Evolutionary conservation across 2,888 invertebrate genomes (phyloP).

Genomic region (Dysmachus trigonus): DNA sequence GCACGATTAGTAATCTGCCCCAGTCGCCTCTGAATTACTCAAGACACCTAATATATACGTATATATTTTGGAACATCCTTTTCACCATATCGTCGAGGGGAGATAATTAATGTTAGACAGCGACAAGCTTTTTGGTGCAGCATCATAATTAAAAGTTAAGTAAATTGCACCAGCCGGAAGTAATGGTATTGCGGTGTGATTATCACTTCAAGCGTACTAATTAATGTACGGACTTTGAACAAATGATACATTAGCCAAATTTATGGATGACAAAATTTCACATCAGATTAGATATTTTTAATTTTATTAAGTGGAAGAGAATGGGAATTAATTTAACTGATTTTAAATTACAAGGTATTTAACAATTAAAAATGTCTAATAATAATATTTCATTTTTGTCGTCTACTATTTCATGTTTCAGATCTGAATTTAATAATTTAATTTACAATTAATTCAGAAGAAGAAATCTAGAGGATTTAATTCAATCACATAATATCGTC

Average conservation of each 20-base stretch:
- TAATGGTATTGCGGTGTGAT: not conserved
- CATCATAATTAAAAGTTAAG: constrained; percentile 8
- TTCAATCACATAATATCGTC: too few species aligned
- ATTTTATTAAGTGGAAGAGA: not conserved
- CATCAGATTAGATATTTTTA: not conserved
- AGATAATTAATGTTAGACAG: not conserved
- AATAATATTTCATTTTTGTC: too few species aligned
- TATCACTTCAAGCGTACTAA: not conserved
- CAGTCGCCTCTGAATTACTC: constrained; percentile 14
- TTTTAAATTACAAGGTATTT: too few species aligned
- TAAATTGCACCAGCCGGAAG: constrained; percentile 8
- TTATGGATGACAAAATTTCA: not conserved
- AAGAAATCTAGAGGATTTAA: too few species aligned
- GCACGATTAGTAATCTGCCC: constrained; percentile 21
- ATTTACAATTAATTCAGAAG: too few species aligned
- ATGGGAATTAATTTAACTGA: not conserved
- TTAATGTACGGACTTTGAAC: not conserved
- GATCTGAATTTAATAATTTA: too few species aligned
- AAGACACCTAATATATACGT: not conserved
- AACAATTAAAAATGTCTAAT: too few species aligned
- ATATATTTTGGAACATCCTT: not conserved
- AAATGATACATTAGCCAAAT: not conserved
- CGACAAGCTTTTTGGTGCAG: constrained; percentile 14
- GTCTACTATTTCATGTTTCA: too few species aligned
- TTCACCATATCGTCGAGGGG: not conserved